phyloP scores from a whole-genome alignment of 92 coral and sea anemone genomes.

The Heteractis magnifica region DNA sequence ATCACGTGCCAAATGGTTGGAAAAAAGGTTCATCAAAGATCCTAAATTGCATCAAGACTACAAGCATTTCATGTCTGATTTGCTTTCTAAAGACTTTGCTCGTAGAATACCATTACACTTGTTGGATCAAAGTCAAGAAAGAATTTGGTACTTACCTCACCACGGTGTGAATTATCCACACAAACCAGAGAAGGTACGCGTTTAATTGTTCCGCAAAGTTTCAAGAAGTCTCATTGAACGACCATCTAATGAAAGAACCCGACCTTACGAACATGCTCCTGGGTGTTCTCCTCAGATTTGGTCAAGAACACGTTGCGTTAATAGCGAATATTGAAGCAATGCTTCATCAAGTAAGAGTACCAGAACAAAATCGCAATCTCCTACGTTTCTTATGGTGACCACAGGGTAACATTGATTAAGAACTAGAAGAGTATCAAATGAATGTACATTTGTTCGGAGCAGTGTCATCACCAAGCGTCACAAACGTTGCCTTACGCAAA shows the following conservation, averaged over 20 bases:
- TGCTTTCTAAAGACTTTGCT: slow-evolving; percentile 5
- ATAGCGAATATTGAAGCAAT: slow-evolving; percentile 13
- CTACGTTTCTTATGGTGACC: slow-evolving; percentile 29
- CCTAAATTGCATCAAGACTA: slow-evolving; percentile 8
- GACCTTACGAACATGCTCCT: slow-evolving; percentile 4
- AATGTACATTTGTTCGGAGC: slow-evolving; percentile 8
- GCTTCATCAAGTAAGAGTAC: slow-evolving; percentile 25
- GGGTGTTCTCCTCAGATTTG: background rate
- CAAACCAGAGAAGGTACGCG: slow-evolving; percentile 7
- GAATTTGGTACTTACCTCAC: slow-evolving; percentile 8
- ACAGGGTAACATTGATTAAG: slow-evolving; percentile 6
- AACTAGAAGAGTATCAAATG: slow-evolving; percentile 12
- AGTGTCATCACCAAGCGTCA: slow-evolving; percentile 10
- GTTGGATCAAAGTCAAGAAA: background rate
- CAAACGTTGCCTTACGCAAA: slow-evolving; percentile 9
- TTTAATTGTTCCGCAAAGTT: slow-evolving; percentile 5
- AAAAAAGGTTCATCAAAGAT: slow-evolving; percentile 2
- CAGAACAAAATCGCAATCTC: background rate
- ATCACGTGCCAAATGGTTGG: slow-evolving; percentile 18
- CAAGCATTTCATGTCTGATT: slow-evolving; percentile 8
- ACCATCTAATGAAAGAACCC: slow-evolving; percentile 2
- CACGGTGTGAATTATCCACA: slow-evolving; percentile 1
- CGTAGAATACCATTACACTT: background rate
- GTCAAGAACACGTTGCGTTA: slow-evolving; percentile 6
- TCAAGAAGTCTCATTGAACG: slow-evolving; percentile 2